Conservation (phyloP, 2,113 vertebrate species). For the Craseonycteris thonglongyai region DNA sequence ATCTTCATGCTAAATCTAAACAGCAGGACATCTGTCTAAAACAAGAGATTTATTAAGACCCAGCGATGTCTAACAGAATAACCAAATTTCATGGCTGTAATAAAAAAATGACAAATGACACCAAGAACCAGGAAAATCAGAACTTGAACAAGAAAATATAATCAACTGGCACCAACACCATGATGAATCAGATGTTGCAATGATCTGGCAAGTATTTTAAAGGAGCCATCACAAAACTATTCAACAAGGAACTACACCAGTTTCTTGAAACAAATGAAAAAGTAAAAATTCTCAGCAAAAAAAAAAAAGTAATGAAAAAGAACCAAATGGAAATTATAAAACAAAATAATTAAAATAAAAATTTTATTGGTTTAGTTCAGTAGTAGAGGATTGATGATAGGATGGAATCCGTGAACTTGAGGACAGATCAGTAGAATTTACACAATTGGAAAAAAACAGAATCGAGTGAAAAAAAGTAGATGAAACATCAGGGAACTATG, state of each 20-base stretch:
- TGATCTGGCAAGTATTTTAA: not conserved
- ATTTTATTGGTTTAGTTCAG: not conserved
- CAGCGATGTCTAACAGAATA: not conserved
- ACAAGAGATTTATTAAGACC: not conserved
- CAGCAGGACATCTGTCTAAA: not conserved
- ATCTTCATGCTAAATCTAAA: not conserved
- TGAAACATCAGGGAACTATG: not conserved
- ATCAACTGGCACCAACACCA: not conserved
- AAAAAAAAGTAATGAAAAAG: slow-evolving; percentile 7
- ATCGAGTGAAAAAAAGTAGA: not conserved
- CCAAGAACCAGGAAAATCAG: not conserved
- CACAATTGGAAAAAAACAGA: not conserved
- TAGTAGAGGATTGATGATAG: not conserved
- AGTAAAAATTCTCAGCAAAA: not conserved
- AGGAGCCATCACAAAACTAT: not conserved
- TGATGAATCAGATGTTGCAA: not conserved
- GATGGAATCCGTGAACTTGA: not conserved
- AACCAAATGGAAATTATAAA: not conserved
- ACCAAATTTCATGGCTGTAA: not conserved
- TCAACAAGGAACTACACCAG: not conserved
- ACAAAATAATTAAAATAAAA: not conserved
- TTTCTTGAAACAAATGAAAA: not conserved
- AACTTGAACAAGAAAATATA: not conserved
- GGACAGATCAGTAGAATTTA: not conserved
- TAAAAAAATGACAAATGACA: not conserved